Evolutionary conservation across 2,797 vertebrate species (phyloP).

Genomic region (Scleropages formosus): DNA sequence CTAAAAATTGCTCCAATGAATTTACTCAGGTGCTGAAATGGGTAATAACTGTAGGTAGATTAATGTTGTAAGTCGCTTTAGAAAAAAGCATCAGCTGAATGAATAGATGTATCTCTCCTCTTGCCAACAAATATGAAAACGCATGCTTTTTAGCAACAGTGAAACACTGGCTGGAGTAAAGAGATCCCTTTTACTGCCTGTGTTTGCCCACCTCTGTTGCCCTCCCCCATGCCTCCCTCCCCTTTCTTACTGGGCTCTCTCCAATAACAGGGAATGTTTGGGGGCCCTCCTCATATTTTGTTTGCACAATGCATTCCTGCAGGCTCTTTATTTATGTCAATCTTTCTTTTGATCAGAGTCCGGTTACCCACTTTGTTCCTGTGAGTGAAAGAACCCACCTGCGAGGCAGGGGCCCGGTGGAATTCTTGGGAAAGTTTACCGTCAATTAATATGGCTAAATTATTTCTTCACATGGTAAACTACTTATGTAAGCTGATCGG

Average conservation of each 20-base stretch:
- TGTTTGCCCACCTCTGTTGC: conserved; percentile 21
- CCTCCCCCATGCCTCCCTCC: neutral
- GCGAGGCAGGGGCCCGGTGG: conserved; percentile 69
- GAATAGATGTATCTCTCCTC: conserved; percentile 24
- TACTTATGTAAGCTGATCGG: conserved; percentile 84
- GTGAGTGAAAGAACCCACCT: conserved; percentile 91
- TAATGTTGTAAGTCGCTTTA: no score
- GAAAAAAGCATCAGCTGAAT: no score
- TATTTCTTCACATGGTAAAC: conserved; percentile 88
- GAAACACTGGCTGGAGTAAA: conserved; percentile 53
- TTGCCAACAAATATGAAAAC: conserved; percentile 34
- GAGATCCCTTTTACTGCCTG: conserved; percentile 39
- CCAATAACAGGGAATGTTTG: conserved; percentile 68
- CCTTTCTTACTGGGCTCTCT: conserved; percentile 46
- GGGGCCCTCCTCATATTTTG: conserved; percentile 76
- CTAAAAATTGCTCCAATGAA: no score
- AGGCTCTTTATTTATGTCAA: conserved; percentile 81
- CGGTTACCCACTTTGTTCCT: conserved; percentile 72
- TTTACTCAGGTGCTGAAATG: no score
- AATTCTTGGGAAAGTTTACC: conserved; percentile 86
- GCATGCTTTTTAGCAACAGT: conserved; percentile 43
- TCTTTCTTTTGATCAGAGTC: conserved; percentile 77
- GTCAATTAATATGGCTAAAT: conserved; percentile 91
- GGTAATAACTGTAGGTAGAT: no score
- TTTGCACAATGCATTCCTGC: conserved; percentile 79